Evolutionary conservation across 1,140 invertebrate genomes (phyloP).

Genomic region (Lordiphosa stackelbergi): DNA sequence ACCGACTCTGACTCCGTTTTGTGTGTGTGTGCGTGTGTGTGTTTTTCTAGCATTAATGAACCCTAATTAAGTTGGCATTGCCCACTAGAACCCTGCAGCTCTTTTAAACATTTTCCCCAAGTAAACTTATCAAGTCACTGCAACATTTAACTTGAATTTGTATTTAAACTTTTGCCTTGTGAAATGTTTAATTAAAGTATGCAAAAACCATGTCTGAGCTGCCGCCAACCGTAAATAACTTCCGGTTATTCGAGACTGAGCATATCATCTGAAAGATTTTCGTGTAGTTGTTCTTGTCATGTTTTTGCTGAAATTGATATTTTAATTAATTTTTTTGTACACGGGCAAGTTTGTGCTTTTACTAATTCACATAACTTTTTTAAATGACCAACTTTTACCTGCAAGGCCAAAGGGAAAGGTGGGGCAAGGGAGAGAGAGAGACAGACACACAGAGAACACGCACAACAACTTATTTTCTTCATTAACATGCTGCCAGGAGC

Average conservation of each 20-base stretch:
- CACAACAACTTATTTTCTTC: neutral
- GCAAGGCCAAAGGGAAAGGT: neutral
- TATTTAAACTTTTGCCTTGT: slow-evolving; percentile 10
- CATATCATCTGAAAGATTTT: neutral
- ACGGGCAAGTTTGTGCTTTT: slow-evolving; percentile 2
- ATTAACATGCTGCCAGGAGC: slow-evolving; percentile 8
- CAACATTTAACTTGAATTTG: slow-evolving; percentile 12
- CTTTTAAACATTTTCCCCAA: slow-evolving; percentile 4
- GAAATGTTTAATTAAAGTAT: slow-evolving; percentile 15
- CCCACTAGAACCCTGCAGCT: neutral
- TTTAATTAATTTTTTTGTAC: slow-evolving; percentile 16
- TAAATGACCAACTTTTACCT: slow-evolving; percentile 14
- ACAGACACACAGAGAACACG: neutral
- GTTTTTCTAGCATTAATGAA: slow-evolving; percentile 53
- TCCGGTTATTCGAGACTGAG: slow-evolving; percentile 9
- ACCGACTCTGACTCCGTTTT: neutral
- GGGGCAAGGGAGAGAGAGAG: neutral
- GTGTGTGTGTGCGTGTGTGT: slow-evolving; percentile 7
- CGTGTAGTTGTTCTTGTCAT: slow-evolving; percentile 9
- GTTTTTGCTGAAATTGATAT: slow-evolving; percentile 19
- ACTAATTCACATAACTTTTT: slow-evolving; percentile 12
- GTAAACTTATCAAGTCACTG: slow-evolving; percentile 2
- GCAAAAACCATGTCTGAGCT: slow-evolving; percentile 2
- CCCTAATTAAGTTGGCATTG: slow-evolving; percentile 48
- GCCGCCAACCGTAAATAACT: slow-evolving; percentile 15